Evolutionary conservation across 30 jellyfish, hydroid and myxozoan genomes (phyloP), one percentile per base, ranked within the genome.

Genomic region (Rhopilema esculentum): DNA sequence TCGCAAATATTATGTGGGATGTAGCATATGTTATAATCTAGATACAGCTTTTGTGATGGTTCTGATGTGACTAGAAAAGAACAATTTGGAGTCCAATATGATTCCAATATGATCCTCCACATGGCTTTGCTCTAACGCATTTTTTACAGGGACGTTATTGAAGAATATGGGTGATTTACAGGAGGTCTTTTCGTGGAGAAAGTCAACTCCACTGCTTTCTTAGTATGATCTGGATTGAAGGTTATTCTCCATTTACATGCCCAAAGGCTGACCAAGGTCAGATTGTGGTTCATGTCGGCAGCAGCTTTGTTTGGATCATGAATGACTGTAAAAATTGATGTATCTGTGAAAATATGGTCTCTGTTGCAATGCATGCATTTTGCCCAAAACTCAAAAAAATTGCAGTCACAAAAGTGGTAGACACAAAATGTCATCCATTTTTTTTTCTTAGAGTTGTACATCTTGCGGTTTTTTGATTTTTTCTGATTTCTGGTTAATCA

Each of bases 181-280:
- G n/a, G n/a, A n/a, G n/a, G n/a, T n/a, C n/a, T n/a, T n/a, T n/a
- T n/a, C n/a, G n/a, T n/a, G n/a, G n/a, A n/a, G n/a, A n/a, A n/a
- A n/a, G 15, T 9, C 22, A 8, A 8, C 16, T n/a, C n/a, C n/a
- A n/a, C n/a, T 50, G 76, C 84, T 51, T 73, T 67, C 31, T 29
- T 73, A 50, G 19, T 26, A 17, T 9, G 26, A 51, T 73, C 84
- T 29, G 84, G 76, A 29, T 73, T 73, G 69, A 73, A 73, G 84
- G 84, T 21, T 69, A 73, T 73, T 73, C 76, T 73, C 84, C 72
- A 73, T 25, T 73, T 40, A 73, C 87, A 17, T 48, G 87, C 80
- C 87, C 87, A 77, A 61, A 48, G 87, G 65, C 31, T 77, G 27
- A 77, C 52, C 87, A 49, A 77, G 80, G 77, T 77, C 80, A 77